Evolutionary conservation across 1,140 invertebrate genomes (phyloP), one percentile per base, ranked within the genome.

Genomic region (Drosophila kepulauana): DNA sequence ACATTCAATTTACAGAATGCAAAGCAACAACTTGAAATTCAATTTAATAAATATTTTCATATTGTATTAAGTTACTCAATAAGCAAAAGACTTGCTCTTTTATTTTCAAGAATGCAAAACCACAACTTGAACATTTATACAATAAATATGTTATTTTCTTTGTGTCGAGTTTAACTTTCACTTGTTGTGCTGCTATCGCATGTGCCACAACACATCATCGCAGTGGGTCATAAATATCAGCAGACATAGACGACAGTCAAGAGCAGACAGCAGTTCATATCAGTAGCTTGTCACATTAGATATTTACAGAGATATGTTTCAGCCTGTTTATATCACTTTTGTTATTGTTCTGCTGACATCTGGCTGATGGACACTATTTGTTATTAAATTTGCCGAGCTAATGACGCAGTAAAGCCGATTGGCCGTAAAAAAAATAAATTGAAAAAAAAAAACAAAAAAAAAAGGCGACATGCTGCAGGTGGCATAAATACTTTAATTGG

Each of bases 281-380:
- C 71, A 68, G 38, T 35, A n/a, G 64, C 38, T 13, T 68, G 71
- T 61, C 56, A 74, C 56, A 67, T 68, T 54, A 59, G 71, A 68
- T 43, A 68, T 38, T 54, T 38, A 54, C 28, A 71, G 45, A 72
- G 45, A 72, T 67, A 51, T 49, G 51, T 74, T 13, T 78, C 20
- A 25, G 75, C 56, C 16, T 51, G n/a, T 77, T 61, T 33, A 64
- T 68, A 38, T 46, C 46, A 16, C 43, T 58, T 28, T 35, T 49
- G 20, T 38, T 51, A 28, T 15, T 30, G 38, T 13, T 20, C 30
- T 56, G 61, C 75, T 73, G 75, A 66, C 80, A 74, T 70, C 13
- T 56, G 41, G 30, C 57, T 84, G 81, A 84, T 77, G 68, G 81
- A 66, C 78, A 77, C 73, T 64, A 70, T 80, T 81, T 78, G 73